A percentile compares a stretch with the other conserved stretches of the same genome.
These are phyloP conservation scores for Crenuchus spilurus DNA, from an alignment of 2,797 vertebrate species.

Conservation along the genomic window DNA sequence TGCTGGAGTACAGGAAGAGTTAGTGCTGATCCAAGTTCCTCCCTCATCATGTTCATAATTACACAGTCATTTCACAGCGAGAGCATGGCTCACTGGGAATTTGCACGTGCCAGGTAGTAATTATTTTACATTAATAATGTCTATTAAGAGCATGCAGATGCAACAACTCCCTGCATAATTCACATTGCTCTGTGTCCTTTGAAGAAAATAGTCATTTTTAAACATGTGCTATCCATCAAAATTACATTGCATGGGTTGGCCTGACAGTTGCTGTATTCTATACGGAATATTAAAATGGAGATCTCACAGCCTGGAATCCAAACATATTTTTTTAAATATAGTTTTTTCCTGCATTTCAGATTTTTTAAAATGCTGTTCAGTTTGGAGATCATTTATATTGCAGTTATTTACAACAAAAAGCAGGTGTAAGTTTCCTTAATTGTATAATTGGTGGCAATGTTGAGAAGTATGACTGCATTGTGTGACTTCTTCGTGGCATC, in stretches of 20 bases:
- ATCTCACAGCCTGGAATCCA: background rate
- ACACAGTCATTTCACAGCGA: background rate
- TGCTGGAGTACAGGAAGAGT: background rate
- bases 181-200: background rate
- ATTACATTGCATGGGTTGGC: background rate
- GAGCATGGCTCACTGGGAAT: background rate
- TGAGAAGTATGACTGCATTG: too few relatives aligned
- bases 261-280: background rate
- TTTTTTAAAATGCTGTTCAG: too few relatives aligned
- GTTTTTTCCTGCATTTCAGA: too few relatives aligned
- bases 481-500: too few relatives aligned
- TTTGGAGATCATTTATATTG: too few relatives aligned
- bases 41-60: constrained; percentile 7
- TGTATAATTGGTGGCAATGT: too few relatives aligned
- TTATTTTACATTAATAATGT: constrained; percentile 18
- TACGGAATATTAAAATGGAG: background rate
- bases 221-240: background rate
- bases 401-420: too few relatives aligned
- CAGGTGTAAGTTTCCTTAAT: too few relatives aligned
- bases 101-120: background rate
- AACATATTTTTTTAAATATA: too few relatives aligned
- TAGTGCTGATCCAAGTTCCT: background rate
- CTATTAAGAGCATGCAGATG: background rate
- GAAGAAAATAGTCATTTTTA: background rate
- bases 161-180: background rate